phyloP scores from a whole-genome alignment of 2,888 invertebrate genomes.

The Scaptodrosophila latifasciaeformis region DNA sequence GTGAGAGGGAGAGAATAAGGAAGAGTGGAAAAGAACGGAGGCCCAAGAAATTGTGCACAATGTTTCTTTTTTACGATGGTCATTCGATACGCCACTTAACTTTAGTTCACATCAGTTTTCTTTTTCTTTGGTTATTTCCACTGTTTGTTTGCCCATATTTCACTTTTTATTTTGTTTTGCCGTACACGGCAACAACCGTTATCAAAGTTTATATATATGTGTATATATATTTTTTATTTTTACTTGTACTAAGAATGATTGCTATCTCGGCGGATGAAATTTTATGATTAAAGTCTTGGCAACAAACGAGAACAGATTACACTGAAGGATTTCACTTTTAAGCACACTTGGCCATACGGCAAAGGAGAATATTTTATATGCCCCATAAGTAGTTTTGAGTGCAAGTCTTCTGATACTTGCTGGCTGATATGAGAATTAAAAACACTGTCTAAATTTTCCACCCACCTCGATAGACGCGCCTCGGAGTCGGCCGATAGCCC shows the following conservation, averaged over 20 bases:
- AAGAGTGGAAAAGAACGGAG: too few relatives aligned
- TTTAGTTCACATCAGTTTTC: constrained; percentile 4
- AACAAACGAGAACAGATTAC: background rate
- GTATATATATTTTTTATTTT: too few relatives aligned
- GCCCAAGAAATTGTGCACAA: background rate
- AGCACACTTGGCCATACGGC: constrained; percentile 3
- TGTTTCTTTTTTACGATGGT: constrained; percentile 1
- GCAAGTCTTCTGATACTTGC: too few relatives aligned
- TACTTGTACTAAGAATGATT: constrained; percentile 27
- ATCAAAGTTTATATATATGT: constrained; percentile 41
- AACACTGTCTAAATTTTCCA: background rate
- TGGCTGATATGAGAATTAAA: background rate
- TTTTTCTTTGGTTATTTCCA: constrained; percentile 17
- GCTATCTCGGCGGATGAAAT: constrained; percentile 47
- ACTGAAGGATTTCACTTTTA: constrained; percentile 19
- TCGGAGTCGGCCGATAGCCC: constrained; percentile 69
- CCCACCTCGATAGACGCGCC: constrained; percentile 68
- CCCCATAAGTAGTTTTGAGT: too few relatives aligned
- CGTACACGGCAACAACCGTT: constrained; percentile 23
- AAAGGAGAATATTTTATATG: constrained; percentile 23
- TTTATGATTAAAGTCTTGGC: constrained; percentile 36
- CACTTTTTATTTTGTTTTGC: constrained; percentile 16
- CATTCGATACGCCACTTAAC: constrained; percentile 4
- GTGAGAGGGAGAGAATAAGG: too few relatives aligned
- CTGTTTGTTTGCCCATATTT: constrained; percentile 17